Conservation (phyloP, 2,113 vertebrate species). For the Anoura caudifer region DNA sequence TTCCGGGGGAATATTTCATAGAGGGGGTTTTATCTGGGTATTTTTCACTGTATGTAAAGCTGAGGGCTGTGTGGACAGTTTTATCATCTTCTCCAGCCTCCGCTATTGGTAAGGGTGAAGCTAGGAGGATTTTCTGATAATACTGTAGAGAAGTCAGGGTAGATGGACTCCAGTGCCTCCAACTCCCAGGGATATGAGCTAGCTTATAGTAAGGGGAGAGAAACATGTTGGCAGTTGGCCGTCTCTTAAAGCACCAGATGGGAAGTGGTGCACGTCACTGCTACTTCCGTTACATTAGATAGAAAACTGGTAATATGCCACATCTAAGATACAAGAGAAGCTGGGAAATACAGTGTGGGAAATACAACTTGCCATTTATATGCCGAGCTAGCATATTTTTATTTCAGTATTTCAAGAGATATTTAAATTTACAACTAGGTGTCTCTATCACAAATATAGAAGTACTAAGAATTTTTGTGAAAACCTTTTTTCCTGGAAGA, state of each 20-base stretch:
- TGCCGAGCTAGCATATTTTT: background rate
- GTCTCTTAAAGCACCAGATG: background rate
- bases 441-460: background rate
- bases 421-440: background rate
- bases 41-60: slow-evolving; percentile 95
- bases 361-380: background rate
- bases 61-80: slow-evolving; percentile 90
- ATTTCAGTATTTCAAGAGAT: background rate
- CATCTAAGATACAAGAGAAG: background rate
- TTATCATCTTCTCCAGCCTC: slow-evolving; percentile 88
- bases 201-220: background rate
- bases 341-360: background rate
- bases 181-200: slow-evolving; percentile 81
- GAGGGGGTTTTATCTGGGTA: slow-evolving; percentile 94
- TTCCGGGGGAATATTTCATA: slow-evolving; percentile 94
- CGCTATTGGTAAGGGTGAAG: slow-evolving; percentile 89
- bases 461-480: background rate
- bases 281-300: background rate
- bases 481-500: background rate
- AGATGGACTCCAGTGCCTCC: slow-evolving; percentile 91
- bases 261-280: background rate
- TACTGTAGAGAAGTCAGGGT: slow-evolving; percentile 84
- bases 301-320: background rate
- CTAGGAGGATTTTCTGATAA: slow-evolving; percentile 86
- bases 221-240: background rate